Percentiles rank a stretch among this genome's conserved stretches.
Evolutionary conservation across 1,140 invertebrate species (phyloP).

Genomic region (Panulirus ornatus): DNA sequence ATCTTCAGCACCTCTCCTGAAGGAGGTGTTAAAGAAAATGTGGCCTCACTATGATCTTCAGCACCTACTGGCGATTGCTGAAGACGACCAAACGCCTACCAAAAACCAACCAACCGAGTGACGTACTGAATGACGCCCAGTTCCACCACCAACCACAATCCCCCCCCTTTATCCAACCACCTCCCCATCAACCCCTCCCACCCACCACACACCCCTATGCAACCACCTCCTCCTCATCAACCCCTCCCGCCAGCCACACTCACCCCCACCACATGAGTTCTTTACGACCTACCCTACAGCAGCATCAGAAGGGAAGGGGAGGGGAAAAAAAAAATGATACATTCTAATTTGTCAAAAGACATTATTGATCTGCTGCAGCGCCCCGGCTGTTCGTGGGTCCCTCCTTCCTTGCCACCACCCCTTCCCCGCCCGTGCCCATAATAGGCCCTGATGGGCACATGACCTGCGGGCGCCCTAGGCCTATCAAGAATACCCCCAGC

Average conservation of each 20-base stretch:
- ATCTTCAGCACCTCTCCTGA: too few species aligned
- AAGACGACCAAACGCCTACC: too few species aligned
- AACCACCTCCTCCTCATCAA: too few species aligned
- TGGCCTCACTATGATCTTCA: too few species aligned
- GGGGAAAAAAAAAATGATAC: neutral
- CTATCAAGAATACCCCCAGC: slow-evolving; percentile 11
- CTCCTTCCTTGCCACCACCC: neutral
- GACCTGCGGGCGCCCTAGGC: slow-evolving; percentile 2
- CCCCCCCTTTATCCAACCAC: neutral
- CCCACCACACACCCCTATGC: neutral
- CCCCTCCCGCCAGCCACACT: neutral
- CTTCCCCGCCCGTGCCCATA: neutral
- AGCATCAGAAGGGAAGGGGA: neutral
- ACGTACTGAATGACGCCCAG: too few species aligned
- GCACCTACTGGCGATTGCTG: too few species aligned
- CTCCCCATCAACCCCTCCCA: neutral
- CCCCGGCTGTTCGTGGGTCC: neutral
- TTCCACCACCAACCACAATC: neutral
- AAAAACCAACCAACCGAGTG: too few species aligned
- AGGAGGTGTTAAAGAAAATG: too few species aligned
- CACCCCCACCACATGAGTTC: neutral
- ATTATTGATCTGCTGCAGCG: neutral
- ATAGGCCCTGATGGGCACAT: slow-evolving; percentile 34
- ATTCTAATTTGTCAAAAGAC: slow-evolving; percentile 12
- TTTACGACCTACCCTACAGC: neutral